Evolutionary conservation across 2,888 invertebrate species (phyloP), one percentile per base, ranked within the genome.

Genomic region (Eupithecia pulchellata): DNA sequence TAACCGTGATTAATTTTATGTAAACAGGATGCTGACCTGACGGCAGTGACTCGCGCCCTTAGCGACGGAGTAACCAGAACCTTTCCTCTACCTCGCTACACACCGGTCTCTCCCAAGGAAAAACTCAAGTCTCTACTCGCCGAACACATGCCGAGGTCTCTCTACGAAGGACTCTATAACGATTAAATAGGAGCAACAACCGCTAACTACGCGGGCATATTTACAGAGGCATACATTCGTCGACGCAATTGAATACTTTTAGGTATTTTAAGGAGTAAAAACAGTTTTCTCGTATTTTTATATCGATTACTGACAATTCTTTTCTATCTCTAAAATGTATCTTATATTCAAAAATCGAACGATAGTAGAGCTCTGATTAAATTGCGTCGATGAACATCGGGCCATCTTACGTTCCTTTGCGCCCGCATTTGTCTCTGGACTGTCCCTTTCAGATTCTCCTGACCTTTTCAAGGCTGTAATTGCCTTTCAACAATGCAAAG

Each of bases 61-160:
- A 96, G 96, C 73, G 97, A 98, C 86, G 96, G 97, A 68, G 96
- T 97, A 62, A 95, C 96, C 64, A 96, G 97, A 83, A 97, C 97
- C 68, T 98, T 97, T 94, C 98, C 98, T 27, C 95, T 98, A 90
- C 94, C 96, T 29, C 96, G 97, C 90, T 98, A 98, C 92, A 97
- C 97, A 4, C 97, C 98, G 1, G 97, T 98, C 58, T 97, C 97
- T 1, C 95, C 96, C 61, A 93, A 95, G 64, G 98, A 98, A 90
- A 97, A 97, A 85, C 90, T 98, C 64, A 97, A 97, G 93, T 96
- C 97, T 64, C 93, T 97, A 78, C 93, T 97, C 73, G 97, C 97
- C 73, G 97, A 97, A 82, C 97, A 98, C 88, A 95, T 97, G 86
- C 97, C 98, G 4, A 95, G 96, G 79, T 96, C 97, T 25, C 95